Evolutionary conservation across 2,797 vertebrate genomes (phyloP).

Genomic region (Botia almorhae): DNA sequence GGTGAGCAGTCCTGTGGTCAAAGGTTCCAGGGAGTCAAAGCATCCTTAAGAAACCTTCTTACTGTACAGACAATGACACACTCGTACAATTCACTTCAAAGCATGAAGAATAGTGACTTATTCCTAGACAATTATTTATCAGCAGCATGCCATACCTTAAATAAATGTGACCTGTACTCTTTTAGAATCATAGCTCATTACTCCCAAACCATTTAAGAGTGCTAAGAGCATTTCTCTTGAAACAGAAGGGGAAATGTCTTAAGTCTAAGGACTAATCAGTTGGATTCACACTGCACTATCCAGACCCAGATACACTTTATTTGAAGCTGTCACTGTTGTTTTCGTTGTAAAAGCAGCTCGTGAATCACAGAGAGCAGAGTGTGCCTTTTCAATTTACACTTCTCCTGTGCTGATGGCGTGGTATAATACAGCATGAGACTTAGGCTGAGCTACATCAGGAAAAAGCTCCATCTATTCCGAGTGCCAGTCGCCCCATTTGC

Average conservation of each 20-base stretch:
- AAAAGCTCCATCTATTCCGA: not conserved
- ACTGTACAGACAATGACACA: not conserved
- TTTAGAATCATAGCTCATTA: not conserved
- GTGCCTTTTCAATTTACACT: constrained; percentile 25
- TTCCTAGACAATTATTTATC: not conserved
- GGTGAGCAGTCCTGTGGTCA: not conserved
- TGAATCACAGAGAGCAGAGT: not conserved
- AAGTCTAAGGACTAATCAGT: constrained; percentile 12
- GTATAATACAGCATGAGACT: constrained; percentile 19
- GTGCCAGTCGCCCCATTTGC: not conserved
- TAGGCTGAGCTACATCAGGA: not conserved
- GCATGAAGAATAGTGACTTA: not conserved
- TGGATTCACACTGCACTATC: constrained; percentile 1
- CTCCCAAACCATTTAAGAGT: constrained; percentile 7
- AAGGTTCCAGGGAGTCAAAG: not conserved
- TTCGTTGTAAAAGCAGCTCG: not conserved
- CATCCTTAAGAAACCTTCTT: not conserved
- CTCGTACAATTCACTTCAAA: not conserved
- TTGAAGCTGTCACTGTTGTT: not conserved
- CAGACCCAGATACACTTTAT: not conserved
- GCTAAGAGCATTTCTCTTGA: not conserved
- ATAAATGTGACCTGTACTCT: not conserved
- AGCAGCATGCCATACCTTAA: not conserved
- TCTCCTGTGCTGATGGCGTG: not conserved
- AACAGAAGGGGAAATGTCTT: not conserved